Conservation (phyloP, 1,140 invertebrate species). For the Gryllus bimaculatus region DNA sequence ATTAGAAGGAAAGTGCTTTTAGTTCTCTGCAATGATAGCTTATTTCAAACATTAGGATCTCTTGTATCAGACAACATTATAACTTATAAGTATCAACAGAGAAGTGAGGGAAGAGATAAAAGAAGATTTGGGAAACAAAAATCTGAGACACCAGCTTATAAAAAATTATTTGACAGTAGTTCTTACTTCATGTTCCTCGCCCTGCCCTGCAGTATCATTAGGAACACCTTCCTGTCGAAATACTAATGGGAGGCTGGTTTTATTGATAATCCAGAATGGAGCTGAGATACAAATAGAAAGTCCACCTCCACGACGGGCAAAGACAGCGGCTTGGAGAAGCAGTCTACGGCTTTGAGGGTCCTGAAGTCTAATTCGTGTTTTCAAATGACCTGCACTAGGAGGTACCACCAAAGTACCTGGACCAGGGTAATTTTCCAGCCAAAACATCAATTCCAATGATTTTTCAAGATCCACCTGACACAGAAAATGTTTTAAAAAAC, state of each 20-base stretch:
- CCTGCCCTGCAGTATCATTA: conserved; percentile 81
- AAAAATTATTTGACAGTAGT: too few species aligned
- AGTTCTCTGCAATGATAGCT: too few species aligned
- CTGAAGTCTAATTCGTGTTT: conserved; percentile 46
- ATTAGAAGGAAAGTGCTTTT: too few species aligned
- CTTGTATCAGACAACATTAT: too few species aligned
- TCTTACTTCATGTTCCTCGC: conserved; percentile 76
- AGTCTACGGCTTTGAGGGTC: conserved; percentile 64
- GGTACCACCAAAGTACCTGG: conserved; percentile 47
- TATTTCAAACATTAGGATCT: too few species aligned
- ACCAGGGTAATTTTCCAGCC: conserved; percentile 72
- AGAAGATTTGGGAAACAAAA: too few species aligned
- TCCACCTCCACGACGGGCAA: conserved; percentile 39
- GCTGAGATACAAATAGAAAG: conserved; percentile 59
- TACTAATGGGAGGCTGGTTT: conserved; percentile 87
- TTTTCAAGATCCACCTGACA: conserved; percentile 58
- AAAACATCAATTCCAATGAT: conserved; percentile 58
- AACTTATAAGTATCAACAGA: too few species aligned
- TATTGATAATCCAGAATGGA: conserved; percentile 93
- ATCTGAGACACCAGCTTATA: too few species aligned
- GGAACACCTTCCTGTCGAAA: conserved; percentile 81
- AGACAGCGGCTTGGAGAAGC: conserved; percentile 57
- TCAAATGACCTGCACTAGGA: conserved; percentile 38
- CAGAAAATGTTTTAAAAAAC: too few species aligned
- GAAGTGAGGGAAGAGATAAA: too few species aligned